Evolutionary conservation across 2,113 vertebrate species (phyloP).

Genomic region (Callipepla squamata): DNA sequence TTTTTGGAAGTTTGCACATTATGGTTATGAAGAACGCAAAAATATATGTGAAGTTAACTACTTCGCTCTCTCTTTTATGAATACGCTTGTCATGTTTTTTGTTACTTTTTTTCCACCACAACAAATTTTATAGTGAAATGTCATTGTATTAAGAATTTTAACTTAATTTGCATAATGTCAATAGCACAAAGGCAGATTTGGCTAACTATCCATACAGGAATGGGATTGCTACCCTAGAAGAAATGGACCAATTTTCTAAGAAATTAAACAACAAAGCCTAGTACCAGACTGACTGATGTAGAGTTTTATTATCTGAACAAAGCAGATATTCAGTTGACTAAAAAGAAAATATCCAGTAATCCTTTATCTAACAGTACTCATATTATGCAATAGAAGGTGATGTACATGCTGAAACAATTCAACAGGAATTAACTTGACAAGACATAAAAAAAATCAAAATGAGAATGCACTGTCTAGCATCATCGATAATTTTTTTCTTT

Average conservation of each 20-base stretch:
- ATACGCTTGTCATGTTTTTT: conserved; percentile 29
- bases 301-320: conserved; percentile 66
- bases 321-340: conserved; percentile 60
- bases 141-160: conserved; percentile 49
- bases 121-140: conserved; percentile 37
- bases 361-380: background rate
- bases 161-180: conserved; percentile 54
- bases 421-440: background rate
- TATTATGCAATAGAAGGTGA: background rate
- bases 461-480: background rate
- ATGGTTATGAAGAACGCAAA: conserved; percentile 8
- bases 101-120: conserved; percentile 28
- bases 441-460: background rate
- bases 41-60: conserved; percentile 30
- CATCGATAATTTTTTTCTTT: background rate
- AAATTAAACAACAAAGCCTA: background rate
- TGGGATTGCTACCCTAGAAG: conserved; percentile 31
- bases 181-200: conserved; percentile 47
- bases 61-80: conserved; percentile 1
- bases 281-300: conserved; percentile 32
- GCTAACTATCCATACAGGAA: conserved; percentile 64
- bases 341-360: background rate
- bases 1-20: conserved; percentile 17
- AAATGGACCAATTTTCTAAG: conserved; percentile 35
- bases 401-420: background rate